A percentile compares a stretch with the other conserved stretches of the same genome.
Conservation (phyloP, 1,140 invertebrate genomes). For the Lepidurus apus region DNA sequence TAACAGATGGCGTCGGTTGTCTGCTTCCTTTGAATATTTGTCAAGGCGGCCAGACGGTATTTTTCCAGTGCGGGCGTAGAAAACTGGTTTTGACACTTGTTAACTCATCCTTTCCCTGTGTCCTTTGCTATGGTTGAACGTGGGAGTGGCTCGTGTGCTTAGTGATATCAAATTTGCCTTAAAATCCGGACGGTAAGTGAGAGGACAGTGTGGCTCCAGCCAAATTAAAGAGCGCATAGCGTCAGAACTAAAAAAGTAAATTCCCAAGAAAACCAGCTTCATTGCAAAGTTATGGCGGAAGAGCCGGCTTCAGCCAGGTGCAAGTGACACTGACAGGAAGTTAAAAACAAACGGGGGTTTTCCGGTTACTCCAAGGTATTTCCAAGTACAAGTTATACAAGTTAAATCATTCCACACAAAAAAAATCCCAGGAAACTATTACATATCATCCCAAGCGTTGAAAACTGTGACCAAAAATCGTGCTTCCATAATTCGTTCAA, state of each 20-base stretch:
- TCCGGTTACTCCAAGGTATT: not conserved
- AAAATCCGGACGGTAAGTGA: too few relatives aligned
- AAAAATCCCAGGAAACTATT: not conserved
- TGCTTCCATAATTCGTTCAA: too few relatives aligned
- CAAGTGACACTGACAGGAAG: constrained; percentile 7
- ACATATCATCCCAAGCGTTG: too few relatives aligned
- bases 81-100: constrained; percentile 18
- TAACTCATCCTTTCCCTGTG: constrained; percentile 19
- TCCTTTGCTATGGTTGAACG: not conserved
- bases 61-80: constrained; percentile 8
- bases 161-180: not conserved
- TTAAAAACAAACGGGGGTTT: constrained; percentile 8
- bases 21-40: not conserved
- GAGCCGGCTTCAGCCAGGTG: constrained; percentile 12
- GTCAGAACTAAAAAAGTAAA: not conserved
- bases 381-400: not conserved
- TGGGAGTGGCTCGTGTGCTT: not conserved
- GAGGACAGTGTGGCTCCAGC: too few relatives aligned
- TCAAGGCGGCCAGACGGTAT: not conserved
- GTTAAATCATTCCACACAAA: not conserved
- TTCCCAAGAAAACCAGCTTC: not conserved
- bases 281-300: not conserved
- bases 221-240: too few relatives aligned
- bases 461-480: too few relatives aligned
- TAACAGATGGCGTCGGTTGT: not conserved